Evolutionary conservation across 2,113 vertebrate species (phyloP).

Genomic region (Nematolebias whitei): DNA sequence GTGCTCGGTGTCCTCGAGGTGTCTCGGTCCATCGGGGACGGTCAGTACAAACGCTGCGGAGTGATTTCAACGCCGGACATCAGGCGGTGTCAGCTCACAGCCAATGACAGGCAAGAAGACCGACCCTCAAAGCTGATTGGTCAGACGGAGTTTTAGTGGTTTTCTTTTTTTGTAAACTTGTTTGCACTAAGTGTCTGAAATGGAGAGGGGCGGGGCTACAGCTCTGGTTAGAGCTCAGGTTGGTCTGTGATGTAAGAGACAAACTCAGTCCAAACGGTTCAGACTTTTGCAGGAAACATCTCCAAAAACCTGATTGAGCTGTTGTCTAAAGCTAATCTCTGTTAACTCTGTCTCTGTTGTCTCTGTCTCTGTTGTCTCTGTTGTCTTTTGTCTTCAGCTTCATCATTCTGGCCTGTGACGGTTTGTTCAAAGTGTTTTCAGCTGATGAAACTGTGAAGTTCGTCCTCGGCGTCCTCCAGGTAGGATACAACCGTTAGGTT

Average conservation of each 20-base stretch:
- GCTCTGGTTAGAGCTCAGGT: no score
- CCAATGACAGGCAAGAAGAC: slow-evolving; percentile 85
- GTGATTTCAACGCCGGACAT: slow-evolving; percentile 93
- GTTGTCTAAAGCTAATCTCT: no score
- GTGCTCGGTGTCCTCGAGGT: slow-evolving; percentile 95
- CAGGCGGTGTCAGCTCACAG: slow-evolving; percentile 87
- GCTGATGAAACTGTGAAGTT: slow-evolving; percentile 94
- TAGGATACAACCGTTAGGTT: neutral
- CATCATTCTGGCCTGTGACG: slow-evolving; percentile 93
- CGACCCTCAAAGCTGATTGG: neutral
- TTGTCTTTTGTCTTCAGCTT: slow-evolving; percentile 80
- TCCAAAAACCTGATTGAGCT: no score
- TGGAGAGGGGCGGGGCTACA: no score
- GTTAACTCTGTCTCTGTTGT: no score
- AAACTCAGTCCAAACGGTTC: no score
- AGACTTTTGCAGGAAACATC: no score
- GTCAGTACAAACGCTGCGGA: slow-evolving; percentile 95
- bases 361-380: no score
- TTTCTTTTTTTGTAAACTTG: no score
- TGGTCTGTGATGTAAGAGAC: no score
- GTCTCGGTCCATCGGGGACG: slow-evolving; percentile 95
- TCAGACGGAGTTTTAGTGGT: no score
- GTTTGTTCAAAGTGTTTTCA: slow-evolving; percentile 96
- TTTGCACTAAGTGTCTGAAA: no score
- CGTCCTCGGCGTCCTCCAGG: slow-evolving; percentile 87